Evolutionary conservation across 2,113 vertebrate genomes (phyloP).

Genomic region (Prochilodus magdalenae): DNA sequence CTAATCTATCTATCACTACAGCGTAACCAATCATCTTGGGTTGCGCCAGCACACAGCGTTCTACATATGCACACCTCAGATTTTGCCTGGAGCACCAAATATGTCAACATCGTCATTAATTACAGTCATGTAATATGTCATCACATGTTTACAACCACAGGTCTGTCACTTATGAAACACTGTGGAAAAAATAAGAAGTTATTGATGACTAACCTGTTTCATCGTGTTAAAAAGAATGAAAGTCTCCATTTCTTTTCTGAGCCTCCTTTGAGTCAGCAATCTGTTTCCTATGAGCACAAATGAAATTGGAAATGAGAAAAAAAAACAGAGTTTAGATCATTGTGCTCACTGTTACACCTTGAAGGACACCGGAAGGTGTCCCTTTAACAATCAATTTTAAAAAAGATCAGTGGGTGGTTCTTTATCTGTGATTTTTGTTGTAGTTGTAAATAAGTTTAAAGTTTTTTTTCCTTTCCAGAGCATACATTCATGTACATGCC

Average conservation of each 20-base stretch:
- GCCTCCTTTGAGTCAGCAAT: not conserved
- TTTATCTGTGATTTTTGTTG: no score
- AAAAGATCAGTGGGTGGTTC: no score
- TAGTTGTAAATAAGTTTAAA: no score
- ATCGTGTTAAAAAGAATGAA: not conserved
- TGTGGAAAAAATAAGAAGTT: not conserved
- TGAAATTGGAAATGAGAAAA: no score
- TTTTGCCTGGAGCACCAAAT: not conserved
- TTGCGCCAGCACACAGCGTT: not conserved
- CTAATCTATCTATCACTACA: no score
- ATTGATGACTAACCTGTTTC: conserved; percentile 12
- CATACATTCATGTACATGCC: no score
- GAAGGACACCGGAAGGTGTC: not conserved
- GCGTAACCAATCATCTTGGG: not conserved
- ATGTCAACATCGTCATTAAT: not conserved
- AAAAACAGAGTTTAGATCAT: no score
- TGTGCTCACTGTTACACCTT: not conserved
- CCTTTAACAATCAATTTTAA: no score
- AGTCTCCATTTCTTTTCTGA: conserved; percentile 5
- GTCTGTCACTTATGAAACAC: not conserved
- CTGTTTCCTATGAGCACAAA: conserved; percentile 37
- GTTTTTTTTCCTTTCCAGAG: no score
- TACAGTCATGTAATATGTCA: not conserved
- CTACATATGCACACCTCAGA: not conserved
- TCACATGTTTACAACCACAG: not conserved